Conservation (phyloP, 30 jellyfish, hydroid and myxozoan genomes). For the Aurelia coerulea region DNA sequence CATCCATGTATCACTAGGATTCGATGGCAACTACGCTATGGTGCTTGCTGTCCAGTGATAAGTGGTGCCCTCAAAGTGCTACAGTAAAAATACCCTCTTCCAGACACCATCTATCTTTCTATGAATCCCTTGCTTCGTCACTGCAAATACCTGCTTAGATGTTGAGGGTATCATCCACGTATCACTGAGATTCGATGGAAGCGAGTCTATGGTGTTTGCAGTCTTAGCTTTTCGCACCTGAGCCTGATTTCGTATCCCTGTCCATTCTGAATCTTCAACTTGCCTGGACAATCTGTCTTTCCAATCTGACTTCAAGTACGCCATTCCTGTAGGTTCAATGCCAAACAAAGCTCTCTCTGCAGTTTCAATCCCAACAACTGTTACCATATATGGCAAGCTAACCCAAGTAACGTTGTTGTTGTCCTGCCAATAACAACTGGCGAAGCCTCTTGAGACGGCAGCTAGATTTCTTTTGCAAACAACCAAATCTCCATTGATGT, state of each 20-base stretch:
- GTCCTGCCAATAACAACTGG: slow-evolving; percentile 14
- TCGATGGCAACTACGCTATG: not conserved
- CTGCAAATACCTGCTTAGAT: not conserved
- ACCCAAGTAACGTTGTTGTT: slow-evolving; percentile 1
- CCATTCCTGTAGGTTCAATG: not conserved
- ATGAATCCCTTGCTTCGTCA: slow-evolving; percentile 13
- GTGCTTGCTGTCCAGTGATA: no score
- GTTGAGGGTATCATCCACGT: slow-evolving; percentile 8
- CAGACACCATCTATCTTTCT: not conserved
- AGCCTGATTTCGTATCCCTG: slow-evolving; percentile 16
- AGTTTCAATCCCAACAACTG: slow-evolving; percentile 26
- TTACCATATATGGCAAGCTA: slow-evolving; percentile 6
- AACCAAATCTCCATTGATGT: slow-evolving; percentile 4
- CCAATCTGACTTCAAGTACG: not conserved
- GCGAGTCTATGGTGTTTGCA: not conserved
- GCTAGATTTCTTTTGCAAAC: slow-evolving; percentile 2
- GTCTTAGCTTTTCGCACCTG: slow-evolving; percentile 1
- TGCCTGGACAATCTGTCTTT: not conserved
- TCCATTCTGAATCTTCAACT: slow-evolving; percentile 25
- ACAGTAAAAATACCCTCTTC: not conserved
- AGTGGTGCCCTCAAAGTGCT: no score
- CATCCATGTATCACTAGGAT: not conserved
- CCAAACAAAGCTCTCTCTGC: slow-evolving; percentile 8
- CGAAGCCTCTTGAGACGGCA: not conserved
- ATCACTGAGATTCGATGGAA: slow-evolving; percentile 8